Percentiles rank a stretch among this genome's conserved stretches.
These are phyloP conservation scores for Potamarius usumacintae DNA, from an alignment of 2,113 vertebrate genomes.

Conservation along the genomic window DNA sequence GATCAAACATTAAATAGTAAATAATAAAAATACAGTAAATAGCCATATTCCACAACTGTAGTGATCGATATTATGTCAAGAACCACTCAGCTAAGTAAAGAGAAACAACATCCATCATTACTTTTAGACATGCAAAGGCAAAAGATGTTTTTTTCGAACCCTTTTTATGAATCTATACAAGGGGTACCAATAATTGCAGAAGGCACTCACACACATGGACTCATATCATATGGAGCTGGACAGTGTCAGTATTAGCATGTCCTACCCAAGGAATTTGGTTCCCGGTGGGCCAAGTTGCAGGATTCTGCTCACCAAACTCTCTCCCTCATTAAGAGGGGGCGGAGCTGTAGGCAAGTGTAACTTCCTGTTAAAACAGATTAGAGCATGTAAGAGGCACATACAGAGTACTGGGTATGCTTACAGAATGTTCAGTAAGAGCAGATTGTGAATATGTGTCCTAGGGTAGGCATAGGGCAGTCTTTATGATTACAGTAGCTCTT, in stretches of 20 bases:
- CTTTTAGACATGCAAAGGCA: no score
- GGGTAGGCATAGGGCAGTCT: background rate
- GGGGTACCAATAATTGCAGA: no score
- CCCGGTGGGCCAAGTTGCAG: constrained; percentile 99
- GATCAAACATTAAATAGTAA: no score
- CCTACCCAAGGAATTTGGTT: constrained; percentile 99
- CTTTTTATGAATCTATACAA: no score
- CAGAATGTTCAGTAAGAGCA: background rate
- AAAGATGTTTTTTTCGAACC: no score
- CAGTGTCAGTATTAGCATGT: constrained; percentile 35
- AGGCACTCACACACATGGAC: background rate
- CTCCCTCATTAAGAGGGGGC: constrained; percentile 99
- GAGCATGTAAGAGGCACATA: constrained; percentile 65
- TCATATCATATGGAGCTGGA: background rate
- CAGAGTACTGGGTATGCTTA: background rate
- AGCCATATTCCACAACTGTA: no score
- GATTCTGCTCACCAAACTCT: constrained; percentile 99
- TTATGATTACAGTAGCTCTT: background rate
- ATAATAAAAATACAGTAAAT: no score
- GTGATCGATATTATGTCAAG: no score
- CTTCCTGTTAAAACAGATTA: constrained; percentile 92
- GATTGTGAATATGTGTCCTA: background rate
- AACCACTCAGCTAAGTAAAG: no score
- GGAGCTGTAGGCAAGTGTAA: constrained; percentile 99
- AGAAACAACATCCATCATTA: no score